These are phyloP conservation scores for Ailurus styani DNA, from an alignment of 2,113 vertebrate genomes.

Conservation along the genomic window DNA sequence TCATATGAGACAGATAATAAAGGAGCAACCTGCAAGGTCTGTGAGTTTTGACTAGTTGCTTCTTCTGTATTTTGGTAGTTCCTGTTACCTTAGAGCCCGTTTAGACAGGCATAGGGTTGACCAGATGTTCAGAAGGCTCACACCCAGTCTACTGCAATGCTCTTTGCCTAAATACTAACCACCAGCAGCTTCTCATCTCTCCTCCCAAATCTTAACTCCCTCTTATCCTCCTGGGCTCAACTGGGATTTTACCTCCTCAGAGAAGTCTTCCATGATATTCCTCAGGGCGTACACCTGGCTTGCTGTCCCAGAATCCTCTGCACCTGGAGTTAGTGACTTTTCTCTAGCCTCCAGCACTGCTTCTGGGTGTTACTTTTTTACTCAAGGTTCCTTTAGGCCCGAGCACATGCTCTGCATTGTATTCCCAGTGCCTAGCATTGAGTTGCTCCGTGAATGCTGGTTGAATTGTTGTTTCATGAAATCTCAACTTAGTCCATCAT, in stretches of 20 bases:
- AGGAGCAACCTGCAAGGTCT: not conserved
- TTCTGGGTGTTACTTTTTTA: not conserved
- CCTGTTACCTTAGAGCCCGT: not conserved
- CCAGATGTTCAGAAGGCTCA: not conserved
- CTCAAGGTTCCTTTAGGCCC: not conserved
- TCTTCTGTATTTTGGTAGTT: not conserved
- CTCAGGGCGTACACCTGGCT: accelerated
- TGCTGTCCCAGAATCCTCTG: not conserved
- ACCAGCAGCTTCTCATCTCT: not conserved
- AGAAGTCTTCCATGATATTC: not conserved
- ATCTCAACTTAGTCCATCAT: not conserved
- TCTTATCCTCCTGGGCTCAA: not conserved
- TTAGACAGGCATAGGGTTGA: not conserved
- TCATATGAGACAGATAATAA: not conserved
- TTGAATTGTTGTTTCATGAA: not conserved
- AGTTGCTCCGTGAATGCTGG: not conserved
- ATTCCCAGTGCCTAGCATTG: not conserved
- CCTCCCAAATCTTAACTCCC: not conserved
- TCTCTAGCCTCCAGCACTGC: not conserved
- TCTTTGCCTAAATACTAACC: not conserved
- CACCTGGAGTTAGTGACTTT: not conserved
- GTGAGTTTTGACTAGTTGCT: not conserved
- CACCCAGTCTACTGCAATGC: not conserved
- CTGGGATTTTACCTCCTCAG: not conserved
- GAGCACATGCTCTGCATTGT: accelerated